Percentiles rank a stretch among this genome's conserved stretches.
Evolutionary conservation across 2,113 vertebrate species (phyloP).

Genomic region (Coreoperca whiteheadi): DNA sequence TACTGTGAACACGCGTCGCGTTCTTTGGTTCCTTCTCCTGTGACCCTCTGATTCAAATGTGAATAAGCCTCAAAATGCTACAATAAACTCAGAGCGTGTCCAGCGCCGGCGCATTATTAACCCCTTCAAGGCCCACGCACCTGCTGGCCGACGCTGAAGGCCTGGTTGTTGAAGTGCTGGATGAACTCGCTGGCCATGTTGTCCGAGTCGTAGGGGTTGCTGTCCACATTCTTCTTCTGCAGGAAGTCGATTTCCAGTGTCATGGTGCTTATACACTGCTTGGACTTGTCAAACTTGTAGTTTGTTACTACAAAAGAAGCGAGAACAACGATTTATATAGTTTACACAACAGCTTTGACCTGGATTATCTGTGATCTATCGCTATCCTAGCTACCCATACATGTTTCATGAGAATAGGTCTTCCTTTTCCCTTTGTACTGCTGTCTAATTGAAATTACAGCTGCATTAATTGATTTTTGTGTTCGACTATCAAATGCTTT

Average conservation of each 20-base stretch:
- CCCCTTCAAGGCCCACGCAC: conserved; percentile 69
- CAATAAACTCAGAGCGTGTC: too few species aligned
- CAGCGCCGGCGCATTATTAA: neutral
- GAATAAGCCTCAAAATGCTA: neutral
- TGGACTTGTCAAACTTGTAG: conserved; percentile 94
- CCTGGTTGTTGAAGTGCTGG: conserved; percentile 93
- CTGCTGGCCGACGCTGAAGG: conserved; percentile 93
- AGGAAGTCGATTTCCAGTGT: conserved; percentile 95
- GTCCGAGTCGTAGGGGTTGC: conserved; percentile 94
- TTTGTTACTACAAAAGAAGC: conserved; percentile 81
- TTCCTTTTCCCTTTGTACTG: neutral
- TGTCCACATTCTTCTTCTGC: conserved; percentile 95
- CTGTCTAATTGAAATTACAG: neutral
- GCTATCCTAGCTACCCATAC: too few species aligned
- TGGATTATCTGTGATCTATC: neutral
- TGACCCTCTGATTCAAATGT: neutral
- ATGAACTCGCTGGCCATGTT: conserved; percentile 95
- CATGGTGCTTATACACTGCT: conserved; percentile 92
- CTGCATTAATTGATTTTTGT: neutral
- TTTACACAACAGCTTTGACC: neutral
- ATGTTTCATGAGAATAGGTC: neutral
- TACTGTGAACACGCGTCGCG: neutral
- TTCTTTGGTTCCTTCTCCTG: neutral
- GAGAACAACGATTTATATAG: neutral
- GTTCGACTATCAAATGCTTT: neutral